Evolutionary conservation across 2,888 invertebrate species (phyloP), one percentile per base, ranked within the genome.

Genomic region (Arrhopalites spinosus): DNA sequence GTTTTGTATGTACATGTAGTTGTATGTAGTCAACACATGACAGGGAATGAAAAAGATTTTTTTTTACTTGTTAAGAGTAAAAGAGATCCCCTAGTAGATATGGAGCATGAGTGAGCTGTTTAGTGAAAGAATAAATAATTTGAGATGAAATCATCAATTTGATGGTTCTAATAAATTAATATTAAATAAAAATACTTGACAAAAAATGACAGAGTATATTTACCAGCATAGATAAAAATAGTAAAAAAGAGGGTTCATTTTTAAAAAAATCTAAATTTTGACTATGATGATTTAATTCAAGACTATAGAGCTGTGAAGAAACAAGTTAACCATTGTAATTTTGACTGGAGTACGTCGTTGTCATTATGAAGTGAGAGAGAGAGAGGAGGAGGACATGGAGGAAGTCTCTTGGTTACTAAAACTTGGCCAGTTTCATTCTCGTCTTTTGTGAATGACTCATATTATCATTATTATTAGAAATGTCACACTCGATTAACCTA

Each of bases 401-500:
- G 45, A 15, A 15, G 45, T 11, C 45, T 7, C 45, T 7, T 7
- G 15, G 7, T 45, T 45, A 11, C 45, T 11, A 15, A 15, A 45
- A 11, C n/a, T n/a, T 50, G 2, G 2, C 15, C n/a, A 50, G 15
- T 50, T n/a, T 50, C 15, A 45, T 50, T 17, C 15, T 50, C n/a
- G 15, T 50, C n/a, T 36, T 11, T 36, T 11, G 36, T 36, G 36
- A 36, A 36, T 36, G 36, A 50, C n/a, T 50, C 15, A n/a, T 50
- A 50, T 50, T 50, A 45, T 45, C 15, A 45, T 45, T 45, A 45
- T 7, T 7, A 50, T 15, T 5, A 50, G 50, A n/a, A 50, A 50
- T 50, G 50, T 17, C 50, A 50, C 50, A 50, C 50, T n/a, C 50
- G 50, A 50, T 50, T 50, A 50, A 50, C 50, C 50, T 50, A n/a